Percentiles rank a stretch among this genome's conserved stretches.
Conservation (phyloP, 2,113 vertebrate species). For the Harpagus bidentatus region DNA sequence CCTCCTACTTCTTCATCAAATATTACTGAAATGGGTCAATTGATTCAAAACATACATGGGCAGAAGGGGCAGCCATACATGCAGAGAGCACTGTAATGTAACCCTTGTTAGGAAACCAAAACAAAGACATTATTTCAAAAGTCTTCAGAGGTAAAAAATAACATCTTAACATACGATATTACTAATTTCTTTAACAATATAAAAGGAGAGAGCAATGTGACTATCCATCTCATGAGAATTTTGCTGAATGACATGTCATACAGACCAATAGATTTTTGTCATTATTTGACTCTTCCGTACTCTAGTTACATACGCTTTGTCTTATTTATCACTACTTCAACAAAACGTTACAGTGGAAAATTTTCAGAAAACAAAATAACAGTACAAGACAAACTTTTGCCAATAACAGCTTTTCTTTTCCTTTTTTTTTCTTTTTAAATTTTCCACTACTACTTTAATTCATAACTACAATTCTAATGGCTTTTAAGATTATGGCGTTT, state of each 20-base stretch:
- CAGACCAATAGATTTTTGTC: neutral
- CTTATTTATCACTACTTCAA: neutral
- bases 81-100: too few species aligned
- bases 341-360: neutral
- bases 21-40: neutral
- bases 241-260: neutral
- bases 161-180: neutral
- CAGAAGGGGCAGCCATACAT: neutral
- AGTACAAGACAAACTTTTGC: neutral
- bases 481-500: neutral
- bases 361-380: neutral
- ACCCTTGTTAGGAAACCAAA: neutral
- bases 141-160: neutral
- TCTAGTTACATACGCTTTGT: neutral
- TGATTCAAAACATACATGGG: fast-evolving
- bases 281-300: neutral
- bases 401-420: neutral
- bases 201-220: neutral
- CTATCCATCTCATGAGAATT: neutral
- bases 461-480: neutral
- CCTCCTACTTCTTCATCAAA: neutral
- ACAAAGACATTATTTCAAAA: neutral
- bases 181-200: neutral
- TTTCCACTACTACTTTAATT: neutral
- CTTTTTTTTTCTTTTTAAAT: neutral